Base-by-base conservation (phyloP, 2,888 invertebrate genomes). In the Cosmorhoe ocellata region DNA sequence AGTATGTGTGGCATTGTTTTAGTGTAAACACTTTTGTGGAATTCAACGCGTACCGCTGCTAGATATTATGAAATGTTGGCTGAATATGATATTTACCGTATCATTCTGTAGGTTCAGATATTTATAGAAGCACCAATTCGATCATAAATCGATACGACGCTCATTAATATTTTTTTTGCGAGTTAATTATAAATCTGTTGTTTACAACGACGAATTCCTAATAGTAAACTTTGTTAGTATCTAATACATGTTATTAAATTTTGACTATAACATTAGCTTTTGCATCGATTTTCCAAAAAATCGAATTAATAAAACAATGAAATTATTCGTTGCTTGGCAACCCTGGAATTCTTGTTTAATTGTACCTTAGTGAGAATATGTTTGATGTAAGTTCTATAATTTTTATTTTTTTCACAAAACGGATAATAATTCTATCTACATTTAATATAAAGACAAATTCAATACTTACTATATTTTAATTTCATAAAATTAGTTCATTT, bases 11-110 rank as follows among this genome's bases (percentile, higher is more conserved):
- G 47, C 26, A 34, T 39, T 36, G 31, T 31, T 24, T 27, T 34
- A 37, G 10, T 37, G 48, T 48, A 48, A 53, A 53, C 36, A 45
- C 3, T n/a, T 30, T 53, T 44, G 28, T 33, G 37, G 40, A 33
- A 40, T 45, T 34, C 34, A 22, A 13, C 33, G 14, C 9, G 7
- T 7, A 14, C 11, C 6, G 33, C 14, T 38, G 22, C 14, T 36
- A 40, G 42, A 34, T 11, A 42, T 33, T 13, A 13, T 7, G 36
- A 34, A 30, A 28, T 30, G 18, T 18, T 24, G 7, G n/a, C n/a
- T n/a, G n/a, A n/a, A n/a, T n/a, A 24, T 24, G 24, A 26, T 36
- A 27, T 39, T 45, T 36, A 12, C 10, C 13, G 8, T 37, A 37
- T 33, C 26, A 38, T 33, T 14, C 39, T 28, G 28, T 22, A 8